These are phyloP conservation scores for Neomicropteryx cornuta DNA, from an alignment of 1,140 invertebrate genomes.

Conservation along the genomic window DNA sequence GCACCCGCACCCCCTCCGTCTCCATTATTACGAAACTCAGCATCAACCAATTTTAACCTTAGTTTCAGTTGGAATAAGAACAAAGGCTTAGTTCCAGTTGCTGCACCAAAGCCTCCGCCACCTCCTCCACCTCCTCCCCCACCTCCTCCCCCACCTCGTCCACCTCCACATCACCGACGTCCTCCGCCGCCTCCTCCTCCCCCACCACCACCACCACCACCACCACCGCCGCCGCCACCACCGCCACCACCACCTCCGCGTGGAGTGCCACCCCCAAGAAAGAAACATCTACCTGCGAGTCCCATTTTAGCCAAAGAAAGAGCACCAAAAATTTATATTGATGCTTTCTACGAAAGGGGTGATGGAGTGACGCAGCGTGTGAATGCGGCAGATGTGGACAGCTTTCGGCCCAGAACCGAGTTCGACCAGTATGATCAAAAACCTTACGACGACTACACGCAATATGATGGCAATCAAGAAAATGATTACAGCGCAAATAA, in stretches of 20 bases:
- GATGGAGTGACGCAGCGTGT: slow-evolving; percentile 29
- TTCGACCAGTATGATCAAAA: too few species aligned
- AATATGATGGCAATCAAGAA: slow-evolving; percentile 20
- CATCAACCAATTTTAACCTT: slow-evolving; percentile 19
- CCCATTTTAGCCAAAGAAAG: slow-evolving; percentile 19
- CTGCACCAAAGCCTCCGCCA: slow-evolving; percentile 19
- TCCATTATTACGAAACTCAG: slow-evolving; percentile 7
- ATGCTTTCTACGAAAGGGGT: slow-evolving; percentile 32
- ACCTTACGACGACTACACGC: slow-evolving; percentile 17
- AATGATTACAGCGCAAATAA: slow-evolving; percentile 10
- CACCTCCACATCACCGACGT: slow-evolving; percentile 20
- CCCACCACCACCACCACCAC: slow-evolving; percentile 21
- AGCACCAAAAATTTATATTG: slow-evolving; percentile 31
- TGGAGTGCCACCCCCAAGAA: slow-evolving; percentile 13
- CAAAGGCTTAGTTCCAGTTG: slow-evolving; percentile 19
- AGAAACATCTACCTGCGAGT: slow-evolving; percentile 23
- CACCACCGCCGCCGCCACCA: slow-evolving; percentile 18
- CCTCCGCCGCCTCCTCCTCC: slow-evolving; percentile 22
- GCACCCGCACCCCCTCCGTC: slow-evolving; percentile 8
- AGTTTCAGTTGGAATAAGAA: slow-evolving; percentile 23
- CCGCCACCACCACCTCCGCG: slow-evolving; percentile 15
- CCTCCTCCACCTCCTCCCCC: slow-evolving; percentile 18
- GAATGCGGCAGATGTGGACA: slow-evolving; percentile 27
- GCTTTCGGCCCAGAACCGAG: slow-evolving; percentile 11
- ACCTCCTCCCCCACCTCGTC: slow-evolving; percentile 23